Conservation (phyloP, 2,888 invertebrate genomes). For the Elegia similella region DNA sequence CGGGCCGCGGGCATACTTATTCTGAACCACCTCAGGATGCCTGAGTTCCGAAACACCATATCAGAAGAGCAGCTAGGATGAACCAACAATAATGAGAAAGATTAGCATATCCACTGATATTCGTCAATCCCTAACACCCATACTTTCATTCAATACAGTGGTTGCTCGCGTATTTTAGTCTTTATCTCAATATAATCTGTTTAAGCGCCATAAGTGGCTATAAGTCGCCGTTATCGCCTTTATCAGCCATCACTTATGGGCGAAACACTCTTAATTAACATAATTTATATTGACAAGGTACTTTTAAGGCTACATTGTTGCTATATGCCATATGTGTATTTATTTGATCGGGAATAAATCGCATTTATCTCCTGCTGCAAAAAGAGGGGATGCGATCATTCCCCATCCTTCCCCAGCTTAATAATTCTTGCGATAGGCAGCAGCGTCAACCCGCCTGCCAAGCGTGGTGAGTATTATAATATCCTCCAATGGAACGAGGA, state of each 20-base stretch:
- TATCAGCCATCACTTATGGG: conserved; percentile 34
- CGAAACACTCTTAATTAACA: conserved; percentile 41
- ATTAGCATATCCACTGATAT: conserved; percentile 6
- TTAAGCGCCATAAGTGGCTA: conserved; percentile 42
- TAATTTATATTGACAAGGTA: conserved; percentile 24
- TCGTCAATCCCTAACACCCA: background rate
- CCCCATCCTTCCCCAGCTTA: too few species aligned
- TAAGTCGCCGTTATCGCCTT: conserved; percentile 49
- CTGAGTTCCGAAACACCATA: too few species aligned
- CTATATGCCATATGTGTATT: background rate
- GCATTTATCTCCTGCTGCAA: too few species aligned
- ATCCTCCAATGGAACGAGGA: too few species aligned
- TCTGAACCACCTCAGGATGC: too few species aligned
- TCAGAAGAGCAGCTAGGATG: too few species aligned
- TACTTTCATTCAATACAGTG: conserved; percentile 21
- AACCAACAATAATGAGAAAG: background rate
- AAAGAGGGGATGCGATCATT: too few species aligned
- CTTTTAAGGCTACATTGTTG: conserved; percentile 1
- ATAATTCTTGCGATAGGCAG: too few species aligned
- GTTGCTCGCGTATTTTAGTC: conserved; percentile 22
- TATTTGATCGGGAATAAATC: background rate
- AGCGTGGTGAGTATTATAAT: too few species aligned
- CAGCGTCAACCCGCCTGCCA: too few species aligned
- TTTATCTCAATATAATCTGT: conserved; percentile 36
- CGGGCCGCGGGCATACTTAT: too few species aligned